These are phyloP conservation scores for Quadroppia sp. DNA, from an alignment of 2,888 invertebrate species.

Conservation along the genomic window DNA sequence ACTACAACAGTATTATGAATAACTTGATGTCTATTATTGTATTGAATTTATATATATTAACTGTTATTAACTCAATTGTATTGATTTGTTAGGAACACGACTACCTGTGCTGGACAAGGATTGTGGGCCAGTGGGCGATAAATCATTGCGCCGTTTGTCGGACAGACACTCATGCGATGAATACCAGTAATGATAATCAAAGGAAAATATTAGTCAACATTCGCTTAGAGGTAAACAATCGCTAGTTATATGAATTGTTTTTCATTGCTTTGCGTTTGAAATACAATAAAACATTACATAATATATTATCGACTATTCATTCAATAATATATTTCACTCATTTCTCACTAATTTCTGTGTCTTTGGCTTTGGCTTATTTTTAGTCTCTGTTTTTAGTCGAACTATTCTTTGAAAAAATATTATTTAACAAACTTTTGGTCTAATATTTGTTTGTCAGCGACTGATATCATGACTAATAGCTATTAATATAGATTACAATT, in stretches of 20 bases:
- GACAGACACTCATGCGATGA: not conserved
- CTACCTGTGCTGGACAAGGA: constrained; percentile 1
- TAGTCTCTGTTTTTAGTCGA: no score
- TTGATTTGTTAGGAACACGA: constrained; percentile 7
- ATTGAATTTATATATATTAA: not conserved
- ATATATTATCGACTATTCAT: no score
- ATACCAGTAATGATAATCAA: not conserved
- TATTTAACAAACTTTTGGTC: no score
- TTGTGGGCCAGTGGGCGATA: constrained; percentile 14
- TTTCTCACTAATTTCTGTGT: no score
- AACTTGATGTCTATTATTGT: no score
- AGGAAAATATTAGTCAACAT: constrained; percentile 10
- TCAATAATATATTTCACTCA: no score
- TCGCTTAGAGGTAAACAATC: not conserved
- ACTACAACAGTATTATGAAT: no score
- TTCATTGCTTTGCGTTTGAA: no score
- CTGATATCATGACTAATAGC: not conserved
- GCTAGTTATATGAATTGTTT: no score
- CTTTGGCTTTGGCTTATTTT: no score
- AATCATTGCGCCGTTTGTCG: not conserved
- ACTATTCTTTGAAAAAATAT: no score
- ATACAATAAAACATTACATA: no score
- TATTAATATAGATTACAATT: not conserved
- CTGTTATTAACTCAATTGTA: not conserved
- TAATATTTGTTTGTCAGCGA: not conserved